phyloP scores from a whole-genome alignment of 92 coral and sea anemone genomes.

The Epizoanthus fatuus region DNA sequence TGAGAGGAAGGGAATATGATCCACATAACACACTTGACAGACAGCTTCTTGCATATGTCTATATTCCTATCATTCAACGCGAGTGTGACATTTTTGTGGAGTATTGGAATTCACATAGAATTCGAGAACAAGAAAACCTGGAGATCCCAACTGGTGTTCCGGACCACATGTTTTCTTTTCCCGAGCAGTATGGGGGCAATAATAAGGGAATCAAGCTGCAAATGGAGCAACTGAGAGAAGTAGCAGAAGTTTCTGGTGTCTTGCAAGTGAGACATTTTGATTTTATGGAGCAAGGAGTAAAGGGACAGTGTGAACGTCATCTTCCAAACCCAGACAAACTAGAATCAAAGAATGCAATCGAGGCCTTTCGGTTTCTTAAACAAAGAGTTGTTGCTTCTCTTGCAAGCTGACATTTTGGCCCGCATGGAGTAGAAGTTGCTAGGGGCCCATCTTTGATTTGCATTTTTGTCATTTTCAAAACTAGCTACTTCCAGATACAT shows the following conservation, averaged over 20 bases:
- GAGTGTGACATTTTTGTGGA: slow-evolving; percentile 18
- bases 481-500: no score
- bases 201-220: slow-evolving; percentile 62
- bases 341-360: slow-evolving; percentile 74
- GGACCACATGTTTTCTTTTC: slow-evolving; percentile 76
- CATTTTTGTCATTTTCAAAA: no score
- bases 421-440: no score
- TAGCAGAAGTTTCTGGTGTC: slow-evolving; percentile 68
- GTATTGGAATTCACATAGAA: slow-evolving; percentile 80
- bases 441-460: no score
- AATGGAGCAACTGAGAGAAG: slow-evolving; percentile 69
- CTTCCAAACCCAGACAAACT: slow-evolving; percentile 68
- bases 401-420: no score
- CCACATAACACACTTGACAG: slow-evolving; percentile 54
- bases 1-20: slow-evolving; percentile 72
- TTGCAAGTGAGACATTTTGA: slow-evolving; percentile 35
- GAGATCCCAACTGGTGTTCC: slow-evolving; percentile 85
- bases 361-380: slow-evolving; percentile 66
- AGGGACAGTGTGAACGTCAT: slow-evolving; percentile 59
- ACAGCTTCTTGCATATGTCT: slow-evolving; percentile 68
- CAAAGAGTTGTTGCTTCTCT: slow-evolving; percentile 11
- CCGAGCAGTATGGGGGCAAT: slow-evolving; percentile 15
- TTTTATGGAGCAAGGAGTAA: slow-evolving; percentile 54
- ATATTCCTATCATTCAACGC: slow-evolving; percentile 65
- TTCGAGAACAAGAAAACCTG: slow-evolving; percentile 71